Evolutionary conservation across 2,888 invertebrate species (phyloP).

Genomic region (Meteorus colon): DNA sequence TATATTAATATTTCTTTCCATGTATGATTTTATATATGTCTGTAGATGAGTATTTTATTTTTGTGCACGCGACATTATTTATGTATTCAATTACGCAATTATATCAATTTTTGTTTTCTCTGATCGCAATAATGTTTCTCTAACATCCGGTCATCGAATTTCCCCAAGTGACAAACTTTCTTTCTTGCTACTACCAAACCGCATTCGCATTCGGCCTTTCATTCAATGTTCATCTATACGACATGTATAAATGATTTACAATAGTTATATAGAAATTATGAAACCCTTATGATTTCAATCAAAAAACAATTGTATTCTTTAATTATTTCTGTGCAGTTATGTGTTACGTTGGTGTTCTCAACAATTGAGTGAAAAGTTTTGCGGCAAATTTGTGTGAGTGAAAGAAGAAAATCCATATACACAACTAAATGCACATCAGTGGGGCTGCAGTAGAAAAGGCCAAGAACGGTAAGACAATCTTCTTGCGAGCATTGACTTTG

Average conservation of each 20-base stretch:
- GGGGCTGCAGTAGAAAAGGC: slow-evolving; percentile 1
- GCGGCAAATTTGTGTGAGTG: not conserved
- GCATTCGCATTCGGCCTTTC: slow-evolving; percentile 19
- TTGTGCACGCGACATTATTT: slow-evolving; percentile 41
- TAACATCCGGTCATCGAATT: slow-evolving; percentile 50
- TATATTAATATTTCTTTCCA: slow-evolving; percentile 21
- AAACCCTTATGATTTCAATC: not conserved
- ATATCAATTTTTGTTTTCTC: slow-evolving; percentile 15
- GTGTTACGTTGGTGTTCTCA: not conserved
- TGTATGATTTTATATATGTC: too few relatives aligned
- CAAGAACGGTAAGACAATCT: slow-evolving; percentile 3
- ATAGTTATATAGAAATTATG: not conserved
- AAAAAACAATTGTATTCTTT: not conserved
- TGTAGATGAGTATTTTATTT: not conserved
- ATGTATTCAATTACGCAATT: slow-evolving; percentile 18
- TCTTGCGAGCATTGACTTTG: slow-evolving; percentile 29
- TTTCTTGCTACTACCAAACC: slow-evolving; percentile 39
- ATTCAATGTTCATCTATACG: slow-evolving; percentile 1
- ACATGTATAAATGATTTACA: not conserved
- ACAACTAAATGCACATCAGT: not conserved
- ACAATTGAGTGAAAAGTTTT: not conserved
- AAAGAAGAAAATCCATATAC: not conserved
- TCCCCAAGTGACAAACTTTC: slow-evolving; percentile 59
- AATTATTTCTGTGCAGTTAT: not conserved
- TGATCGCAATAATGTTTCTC: slow-evolving; percentile 4